These are phyloP conservation scores for Ailuropoda melanoleuca DNA, from an alignment of 2,113 vertebrate species.

Conservation along the genomic window DNA sequence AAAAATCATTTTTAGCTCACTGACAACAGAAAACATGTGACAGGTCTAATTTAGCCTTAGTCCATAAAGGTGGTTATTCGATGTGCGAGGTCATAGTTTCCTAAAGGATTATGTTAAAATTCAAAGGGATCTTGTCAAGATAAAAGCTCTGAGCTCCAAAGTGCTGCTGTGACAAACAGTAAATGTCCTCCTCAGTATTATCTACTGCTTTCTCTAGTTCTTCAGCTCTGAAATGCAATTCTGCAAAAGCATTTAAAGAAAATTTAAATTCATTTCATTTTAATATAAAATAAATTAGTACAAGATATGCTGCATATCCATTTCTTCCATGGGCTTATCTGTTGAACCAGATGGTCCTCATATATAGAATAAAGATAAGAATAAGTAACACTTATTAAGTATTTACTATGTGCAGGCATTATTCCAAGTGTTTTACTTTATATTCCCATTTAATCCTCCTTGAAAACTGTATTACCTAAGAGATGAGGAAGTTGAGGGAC, in stretches of 20 bases:
- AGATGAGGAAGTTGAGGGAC: background rate
- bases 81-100: background rate
- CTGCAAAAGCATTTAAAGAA: background rate
- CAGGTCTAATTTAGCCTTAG: background rate
- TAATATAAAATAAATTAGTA: constrained; percentile 33
- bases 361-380: constrained; percentile 6
- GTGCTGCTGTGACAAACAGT: background rate
- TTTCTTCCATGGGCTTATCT: constrained; percentile 31
- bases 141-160: background rate
- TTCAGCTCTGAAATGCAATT: constrained; percentile 34
- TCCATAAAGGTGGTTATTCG: background rate
- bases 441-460: constrained; percentile 5
- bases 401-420: constrained; percentile 29
- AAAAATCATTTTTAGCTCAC: background rate
- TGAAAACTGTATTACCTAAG: background rate
- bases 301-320: background rate
- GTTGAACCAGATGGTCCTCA: background rate
- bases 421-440: background rate
- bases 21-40: background rate
- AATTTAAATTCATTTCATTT: constrained; percentile 37
- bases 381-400: constrained; percentile 42
- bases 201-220: background rate
- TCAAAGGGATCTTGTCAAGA: background rate
- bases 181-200: background rate
- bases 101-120: background rate